phyloP scores from a whole-genome alignment of 2,113 vertebrate species.

The Athene cunicularia region DNA sequence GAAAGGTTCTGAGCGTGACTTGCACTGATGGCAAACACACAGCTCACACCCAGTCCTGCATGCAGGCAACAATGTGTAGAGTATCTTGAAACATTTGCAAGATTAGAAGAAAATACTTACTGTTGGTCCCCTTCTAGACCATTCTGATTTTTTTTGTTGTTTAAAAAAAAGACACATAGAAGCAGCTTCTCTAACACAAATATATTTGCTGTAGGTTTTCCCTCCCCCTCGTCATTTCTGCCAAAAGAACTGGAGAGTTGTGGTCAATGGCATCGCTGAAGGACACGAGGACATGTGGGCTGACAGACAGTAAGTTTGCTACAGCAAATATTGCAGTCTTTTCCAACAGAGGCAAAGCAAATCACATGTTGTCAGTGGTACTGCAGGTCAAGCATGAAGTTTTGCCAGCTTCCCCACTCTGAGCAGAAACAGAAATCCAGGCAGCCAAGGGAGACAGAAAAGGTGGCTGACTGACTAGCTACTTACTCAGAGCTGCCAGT shows the following conservation, averaged over 20 bases:
- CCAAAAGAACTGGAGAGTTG: background rate
- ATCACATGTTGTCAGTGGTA: conserved; percentile 4
- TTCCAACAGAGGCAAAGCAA: conserved; percentile 11
- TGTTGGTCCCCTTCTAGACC: background rate
- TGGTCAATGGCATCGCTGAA: background rate
- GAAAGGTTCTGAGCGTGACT: background rate
- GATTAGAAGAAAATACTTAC: background rate
- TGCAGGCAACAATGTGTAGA: background rate
- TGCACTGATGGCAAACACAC: background rate
- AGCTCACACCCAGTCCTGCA: background rate
- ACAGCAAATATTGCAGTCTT: background rate
- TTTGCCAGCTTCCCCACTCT: background rate
- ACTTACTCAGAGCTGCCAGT: background rate
- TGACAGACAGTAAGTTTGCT: background rate
- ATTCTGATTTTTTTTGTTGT: background rate
- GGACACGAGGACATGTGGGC: background rate
- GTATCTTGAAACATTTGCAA: background rate
- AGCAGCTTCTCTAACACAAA: background rate
- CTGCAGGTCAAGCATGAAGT: conserved; percentile 49
- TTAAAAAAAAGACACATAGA: background rate
- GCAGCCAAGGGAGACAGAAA: background rate
- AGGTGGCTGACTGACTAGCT: background rate
- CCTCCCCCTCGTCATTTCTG: background rate
- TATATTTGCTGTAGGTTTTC: background rate
- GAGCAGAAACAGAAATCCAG: background rate